Base-by-base conservation (phyloP, 2,113 vertebrate genomes). In the Paramisgurnus dabryanus region DNA sequence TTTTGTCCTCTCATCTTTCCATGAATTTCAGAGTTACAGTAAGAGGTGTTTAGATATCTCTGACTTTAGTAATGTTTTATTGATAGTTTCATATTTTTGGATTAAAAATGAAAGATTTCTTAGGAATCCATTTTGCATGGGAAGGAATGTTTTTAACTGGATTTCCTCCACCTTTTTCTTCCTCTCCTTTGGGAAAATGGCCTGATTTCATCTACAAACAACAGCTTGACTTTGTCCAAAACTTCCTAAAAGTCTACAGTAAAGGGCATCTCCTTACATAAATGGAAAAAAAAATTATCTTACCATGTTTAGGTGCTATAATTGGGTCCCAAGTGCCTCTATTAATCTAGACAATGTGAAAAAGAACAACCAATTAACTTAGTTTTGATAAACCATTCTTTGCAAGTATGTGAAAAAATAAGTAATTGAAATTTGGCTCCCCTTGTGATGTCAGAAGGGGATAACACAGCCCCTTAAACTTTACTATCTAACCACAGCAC, bases 51-150 rank as follows among this genome's bases (percentile, higher is more conserved):
- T 73, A 27, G 71, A 77, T 76, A 73, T 76, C 58, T 80, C 34
- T 70, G 67, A 75, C 74, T 87, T 43, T 80, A 83, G 63, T 80
- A 27, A 84, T 86, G 63, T 87, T 87, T 87, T 77, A 87, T 82
- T 86, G 76, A 86, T 86, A 82, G 53, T 76, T 85, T 85, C 82
- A 82, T 83, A 80, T 81, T 82, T 81, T 71, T 78, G 75, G 78
- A 82, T 83, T 43, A 78, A 53, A 17, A 43, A 64, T 76, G 69
- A 7, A 64, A 63, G 57, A 50, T 41, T 75, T 49, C 50, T 49
- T 76, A 53, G 41, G 65, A 84, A 77, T 17, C 58, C 79, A 77
- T 78, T 83, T 83, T 79, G 45, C 49, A 45, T 61, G 66, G 57
- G 10, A 68, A 18, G 4, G 22, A 76, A 47, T 60, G 64, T 41